Conservation (phyloP, 2,113 vertebrate genomes). For the Amblyopsis rosae region DNA sequence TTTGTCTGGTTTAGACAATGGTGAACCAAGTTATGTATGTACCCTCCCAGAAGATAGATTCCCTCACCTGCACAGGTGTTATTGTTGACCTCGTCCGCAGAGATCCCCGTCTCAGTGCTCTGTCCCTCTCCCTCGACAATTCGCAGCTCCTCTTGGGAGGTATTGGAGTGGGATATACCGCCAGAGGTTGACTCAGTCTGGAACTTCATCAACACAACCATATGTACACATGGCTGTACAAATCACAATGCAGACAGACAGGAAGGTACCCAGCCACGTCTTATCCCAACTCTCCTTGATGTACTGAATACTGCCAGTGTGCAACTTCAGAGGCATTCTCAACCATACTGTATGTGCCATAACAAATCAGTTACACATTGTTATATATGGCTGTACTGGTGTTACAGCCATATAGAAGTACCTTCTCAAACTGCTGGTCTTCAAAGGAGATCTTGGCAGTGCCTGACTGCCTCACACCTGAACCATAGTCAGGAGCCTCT, state of each 20-base stretch:
- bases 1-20: too few species aligned
- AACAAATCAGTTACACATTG: too few species aligned
- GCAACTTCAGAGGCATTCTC: too few species aligned
- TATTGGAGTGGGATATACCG: constrained; percentile 85
- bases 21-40: too few species aligned
- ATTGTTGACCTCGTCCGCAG: constrained; percentile 95
- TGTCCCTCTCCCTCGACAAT: constrained; percentile 96
- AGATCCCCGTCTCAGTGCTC: constrained; percentile 80
- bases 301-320: too few species aligned
- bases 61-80: constrained; percentile 88
- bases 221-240: too few species aligned
- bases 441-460: constrained; percentile 97
- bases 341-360: too few species aligned
- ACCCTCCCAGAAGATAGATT: neutral
- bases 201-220: constrained; percentile 76
- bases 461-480: constrained; percentile 92
- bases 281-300: too few species aligned
- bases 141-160: constrained; percentile 93
- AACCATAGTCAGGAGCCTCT: constrained; percentile 96
- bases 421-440: constrained; percentile 97
- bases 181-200: constrained; percentile 86
- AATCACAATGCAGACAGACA: too few species aligned
- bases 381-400: too few species aligned
- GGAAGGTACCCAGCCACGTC: too few species aligned
- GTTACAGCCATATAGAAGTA: constrained; percentile 42